Percentiles rank a stretch among this genome's conserved stretches.
phyloP scores from a whole-genome alignment of 2,888 invertebrate species.

The Lathronympha strigana region DNA sequence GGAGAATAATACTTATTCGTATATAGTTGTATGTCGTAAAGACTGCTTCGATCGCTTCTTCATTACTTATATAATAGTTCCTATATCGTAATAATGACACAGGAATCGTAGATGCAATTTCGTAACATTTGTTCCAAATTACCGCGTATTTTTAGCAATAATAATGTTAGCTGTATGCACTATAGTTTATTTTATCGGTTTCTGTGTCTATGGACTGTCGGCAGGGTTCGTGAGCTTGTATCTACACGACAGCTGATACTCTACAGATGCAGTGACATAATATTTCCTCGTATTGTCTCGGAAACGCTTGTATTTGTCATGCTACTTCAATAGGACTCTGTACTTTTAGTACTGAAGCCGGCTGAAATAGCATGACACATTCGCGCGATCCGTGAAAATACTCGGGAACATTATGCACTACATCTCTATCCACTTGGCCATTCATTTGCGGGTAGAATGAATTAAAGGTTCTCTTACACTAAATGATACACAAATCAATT shows the following conservation, averaged over 20 bases:
- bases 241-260: background rate
- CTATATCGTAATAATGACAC: slow-evolving; percentile 53
- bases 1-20: slow-evolving; percentile 30
- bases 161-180: slow-evolving; percentile 28
- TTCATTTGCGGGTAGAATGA: background rate
- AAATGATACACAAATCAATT: background rate
- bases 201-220: slow-evolving; percentile 30
- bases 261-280: too few relatives aligned
- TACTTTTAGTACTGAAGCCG: too few relatives aligned
- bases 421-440: too few relatives aligned
- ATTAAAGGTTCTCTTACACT: background rate
- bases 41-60: slow-evolving; percentile 71
- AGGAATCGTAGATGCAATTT: slow-evolving; percentile 37
- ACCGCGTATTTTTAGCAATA: slow-evolving; percentile 23
- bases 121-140: slow-evolving; percentile 17
- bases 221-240: slow-evolving; percentile 4
- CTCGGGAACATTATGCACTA: too few relatives aligned
- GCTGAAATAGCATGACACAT: too few relatives aligned
- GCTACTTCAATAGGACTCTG: too few relatives aligned
- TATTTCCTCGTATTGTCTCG: too few relatives aligned
- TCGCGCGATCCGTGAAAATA: too few relatives aligned
- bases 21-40: slow-evolving; percentile 47
- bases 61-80: slow-evolving; percentile 60
- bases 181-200: slow-evolving; percentile 31
- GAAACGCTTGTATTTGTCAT: too few relatives aligned